phyloP scores from a whole-genome alignment of 2,797 vertebrate genomes.

The Alectoris magna region DNA sequence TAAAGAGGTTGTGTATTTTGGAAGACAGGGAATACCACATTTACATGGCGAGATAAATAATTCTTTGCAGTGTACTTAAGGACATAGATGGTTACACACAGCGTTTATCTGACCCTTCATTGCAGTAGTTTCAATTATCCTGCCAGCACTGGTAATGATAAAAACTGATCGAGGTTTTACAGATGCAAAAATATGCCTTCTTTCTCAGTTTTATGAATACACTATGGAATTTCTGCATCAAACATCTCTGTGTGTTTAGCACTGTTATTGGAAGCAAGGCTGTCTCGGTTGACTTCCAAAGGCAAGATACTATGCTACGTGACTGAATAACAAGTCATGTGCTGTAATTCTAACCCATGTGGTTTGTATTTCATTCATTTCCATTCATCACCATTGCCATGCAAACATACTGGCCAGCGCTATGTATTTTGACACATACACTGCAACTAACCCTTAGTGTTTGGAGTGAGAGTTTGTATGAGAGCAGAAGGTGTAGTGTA shows the following conservation, averaged over 20 bases:
- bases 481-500: not conserved
- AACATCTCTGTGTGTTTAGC: not conserved
- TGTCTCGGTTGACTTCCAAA: not conserved
- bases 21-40: not conserved
- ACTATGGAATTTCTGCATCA: not conserved
- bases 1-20: not conserved
- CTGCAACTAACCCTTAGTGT: not conserved
- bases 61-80: not conserved
- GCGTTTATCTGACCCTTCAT: not conserved
- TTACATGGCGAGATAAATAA: not conserved
- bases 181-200: not conserved
- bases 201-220: not conserved
- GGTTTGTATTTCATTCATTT: not conserved
- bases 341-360: not conserved
- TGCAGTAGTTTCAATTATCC: not conserved
- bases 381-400: not conserved
- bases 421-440: not conserved
- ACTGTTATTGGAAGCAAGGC: not conserved
- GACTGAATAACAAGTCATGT: not conserved
- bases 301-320: accelerated
- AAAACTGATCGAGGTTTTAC: not conserved
- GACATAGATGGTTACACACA: not conserved
- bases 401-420: not conserved
- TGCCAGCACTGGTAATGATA: not conserved
- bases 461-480: not conserved